phyloP scores from a whole-genome alignment of 2,888 invertebrate species.

The Chrysodeixis includens region DNA sequence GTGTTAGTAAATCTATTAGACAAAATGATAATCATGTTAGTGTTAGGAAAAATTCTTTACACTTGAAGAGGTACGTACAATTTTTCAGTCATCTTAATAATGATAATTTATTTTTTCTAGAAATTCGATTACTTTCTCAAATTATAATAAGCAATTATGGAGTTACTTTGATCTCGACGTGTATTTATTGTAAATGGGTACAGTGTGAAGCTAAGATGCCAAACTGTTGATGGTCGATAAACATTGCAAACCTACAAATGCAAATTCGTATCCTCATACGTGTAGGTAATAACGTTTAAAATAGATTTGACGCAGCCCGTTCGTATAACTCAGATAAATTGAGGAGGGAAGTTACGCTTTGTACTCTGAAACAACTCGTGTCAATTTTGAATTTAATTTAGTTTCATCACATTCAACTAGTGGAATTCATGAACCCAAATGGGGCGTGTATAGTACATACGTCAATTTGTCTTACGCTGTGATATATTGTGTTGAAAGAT shows the following conservation, averaged over 20 bases:
- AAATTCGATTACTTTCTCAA: neutral
- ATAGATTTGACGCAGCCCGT: slow-evolving; percentile 74
- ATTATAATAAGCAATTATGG: neutral
- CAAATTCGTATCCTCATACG: slow-evolving; percentile 44
- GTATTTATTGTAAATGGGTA: neutral
- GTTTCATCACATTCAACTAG: slow-evolving; percentile 43
- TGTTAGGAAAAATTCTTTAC: slow-evolving; percentile 56
- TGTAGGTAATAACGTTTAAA: slow-evolving; percentile 63
- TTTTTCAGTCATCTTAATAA: neutral
- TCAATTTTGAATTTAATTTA: slow-evolving; percentile 54
- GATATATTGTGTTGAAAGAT: slow-evolving; percentile 18
- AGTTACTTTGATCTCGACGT: neutral
- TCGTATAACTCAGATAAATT: slow-evolving; percentile 64
- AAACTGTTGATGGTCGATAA: neutral
- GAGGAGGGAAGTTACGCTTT: slow-evolving; percentile 50
- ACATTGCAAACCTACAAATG: slow-evolving; percentile 26
- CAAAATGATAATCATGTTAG: slow-evolving; percentile 51
- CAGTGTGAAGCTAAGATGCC: neutral
- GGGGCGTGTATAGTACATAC: slow-evolving; percentile 57
- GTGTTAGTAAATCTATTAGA: slow-evolving; percentile 48
- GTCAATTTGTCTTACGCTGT: slow-evolving; percentile 23
- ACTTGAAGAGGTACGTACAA: slow-evolving; percentile 65
- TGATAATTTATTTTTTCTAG: slow-evolving; percentile 1
- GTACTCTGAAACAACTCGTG: slow-evolving; percentile 41
- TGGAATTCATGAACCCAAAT: slow-evolving; percentile 51